Conservation (phyloP, 2,888 invertebrate genomes). For the Nebria salina region DNA sequence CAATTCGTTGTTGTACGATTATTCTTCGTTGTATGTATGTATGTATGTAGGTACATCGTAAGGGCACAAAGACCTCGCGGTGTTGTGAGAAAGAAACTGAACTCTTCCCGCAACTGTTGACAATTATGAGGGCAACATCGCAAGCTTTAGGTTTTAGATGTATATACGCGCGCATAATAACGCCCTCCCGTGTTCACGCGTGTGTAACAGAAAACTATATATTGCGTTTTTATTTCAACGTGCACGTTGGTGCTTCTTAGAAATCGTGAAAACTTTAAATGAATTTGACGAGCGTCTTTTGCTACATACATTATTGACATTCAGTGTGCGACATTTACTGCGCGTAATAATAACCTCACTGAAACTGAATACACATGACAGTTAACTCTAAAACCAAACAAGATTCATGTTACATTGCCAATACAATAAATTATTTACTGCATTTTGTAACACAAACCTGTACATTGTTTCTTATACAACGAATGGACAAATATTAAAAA, state of each 20-base stretch:
- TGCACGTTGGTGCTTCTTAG: not conserved
- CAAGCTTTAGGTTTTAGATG: not conserved
- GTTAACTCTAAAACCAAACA: not conserved
- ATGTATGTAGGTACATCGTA: not conserved
- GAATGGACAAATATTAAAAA: not conserved
- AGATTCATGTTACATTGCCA: not conserved
- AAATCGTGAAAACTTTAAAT: not conserved
- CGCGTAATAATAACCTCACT: not conserved
- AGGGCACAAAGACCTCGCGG: not conserved
- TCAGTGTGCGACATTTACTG: not conserved
- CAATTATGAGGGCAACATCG: not conserved
- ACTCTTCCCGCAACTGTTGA: not conserved
- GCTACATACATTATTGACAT: not conserved
- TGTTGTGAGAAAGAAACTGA: not conserved
- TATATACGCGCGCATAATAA: not conserved
- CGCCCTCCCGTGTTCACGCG: not conserved
- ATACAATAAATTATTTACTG: conserved; percentile 1
- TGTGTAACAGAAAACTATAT: conserved; percentile 1
- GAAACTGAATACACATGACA: not conserved
- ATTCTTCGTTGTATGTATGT: not conserved
- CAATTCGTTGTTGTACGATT: not conserved
- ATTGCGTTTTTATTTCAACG: not conserved
- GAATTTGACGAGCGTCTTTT: not conserved
- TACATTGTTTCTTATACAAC: not conserved
- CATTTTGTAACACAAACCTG: not conserved